Base-by-base conservation (phyloP, 2,888 invertebrate genomes). In the Lepidocyrtinus sp. region DNA sequence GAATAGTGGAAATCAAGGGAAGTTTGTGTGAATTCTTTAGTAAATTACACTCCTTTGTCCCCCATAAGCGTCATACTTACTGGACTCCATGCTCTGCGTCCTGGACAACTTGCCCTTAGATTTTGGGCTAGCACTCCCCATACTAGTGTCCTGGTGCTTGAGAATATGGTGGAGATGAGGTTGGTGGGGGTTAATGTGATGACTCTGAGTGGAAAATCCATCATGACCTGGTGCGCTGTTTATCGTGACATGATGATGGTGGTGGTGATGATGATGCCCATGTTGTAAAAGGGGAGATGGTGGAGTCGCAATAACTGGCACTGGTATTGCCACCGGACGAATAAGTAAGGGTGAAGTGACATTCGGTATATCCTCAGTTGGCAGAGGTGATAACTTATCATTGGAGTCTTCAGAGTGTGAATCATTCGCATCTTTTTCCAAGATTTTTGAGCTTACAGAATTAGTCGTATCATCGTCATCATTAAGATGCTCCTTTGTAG, bases 361-460 rank as follows among this genome's bases (percentile, higher is more conserved):
- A n/a, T 5, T 55, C 2, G n/a, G 5, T 3, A 12, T 9, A 2
- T 72, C 63, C 15, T 72, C 46, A 1, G 19, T 59, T 0, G 69
- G 75, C 1, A 82, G 71, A 9, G 82, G 82, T 17, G 76, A 50
- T 2, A 82, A 45, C 45, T 71, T 76, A 24, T 82, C 82, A 7
- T 71, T 79, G 9, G 72, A 76, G 26, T 72, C 76, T 21, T 79
- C 82, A 22, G 76, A 76, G 9, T 80, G 79, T 2, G 73, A 65
- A 15, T 82, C 64, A 15, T 64, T 62, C 62, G 17, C 22, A 21
- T 7, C 21, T 62, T 22, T 24, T n/a, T 19, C 21, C n/a, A 19
- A 63, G 21, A 15, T 1, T 26, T 63, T 22, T 1, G 2, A 2
- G 22, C 61, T 61, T 12, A 25, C 36, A 1, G 2, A 19, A 17